Base-by-base conservation (phyloP, 64 coral and sea anemone species). In the Montipora efflorescens region DNA sequence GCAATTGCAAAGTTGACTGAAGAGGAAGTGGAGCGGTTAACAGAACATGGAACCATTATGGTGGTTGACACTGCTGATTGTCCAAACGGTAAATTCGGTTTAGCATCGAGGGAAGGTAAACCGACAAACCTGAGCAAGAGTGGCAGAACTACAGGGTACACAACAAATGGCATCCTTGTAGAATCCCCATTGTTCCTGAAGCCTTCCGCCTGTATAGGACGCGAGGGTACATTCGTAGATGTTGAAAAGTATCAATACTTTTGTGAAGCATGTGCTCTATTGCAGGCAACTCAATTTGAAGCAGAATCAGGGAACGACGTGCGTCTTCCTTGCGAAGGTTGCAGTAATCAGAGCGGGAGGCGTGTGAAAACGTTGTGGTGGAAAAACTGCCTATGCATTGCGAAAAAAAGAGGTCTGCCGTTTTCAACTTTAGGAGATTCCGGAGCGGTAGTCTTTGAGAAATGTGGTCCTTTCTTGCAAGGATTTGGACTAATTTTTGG, bases 91-190 rank as follows among this genome's bases (percentile, higher is more conserved):
- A 4, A 76, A 8, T 76, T 25, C 74, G 3, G 28, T 46, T 3
- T 7, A 22, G 16, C 68, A 76, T 46, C 6, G 12, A 76, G 10
- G 2, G 9, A 76, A 2, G 7, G 9, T 2, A 46, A 11, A 13
- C 7, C 18, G 5, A 73, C 21, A 5, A 19, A 47, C 55, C 3
- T 81, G 5, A 59, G 79, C 12, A 81, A 81, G 22, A 81, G 79
- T 81, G 79, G 79, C 8, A 5, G 79, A 59, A 81, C 79, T 44
- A 81, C 79, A 14, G 52, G n/a, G 22, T 81, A 23, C 55, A 81
- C 79, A 8, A 46, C 25, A 44, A 46, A 22, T 13, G 7, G 8
- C 7, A 7, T 9, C 15, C 74, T 10, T n/a, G 22, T 45, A 10
- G 8, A 44, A 12, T 21, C 25, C 10, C 73, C 10, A 76, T 13